Percentiles rank a stretch among this genome's conserved stretches.
Evolutionary conservation across 1,140 invertebrate genomes (phyloP).

Genomic region (Drosophila lowei): DNA sequence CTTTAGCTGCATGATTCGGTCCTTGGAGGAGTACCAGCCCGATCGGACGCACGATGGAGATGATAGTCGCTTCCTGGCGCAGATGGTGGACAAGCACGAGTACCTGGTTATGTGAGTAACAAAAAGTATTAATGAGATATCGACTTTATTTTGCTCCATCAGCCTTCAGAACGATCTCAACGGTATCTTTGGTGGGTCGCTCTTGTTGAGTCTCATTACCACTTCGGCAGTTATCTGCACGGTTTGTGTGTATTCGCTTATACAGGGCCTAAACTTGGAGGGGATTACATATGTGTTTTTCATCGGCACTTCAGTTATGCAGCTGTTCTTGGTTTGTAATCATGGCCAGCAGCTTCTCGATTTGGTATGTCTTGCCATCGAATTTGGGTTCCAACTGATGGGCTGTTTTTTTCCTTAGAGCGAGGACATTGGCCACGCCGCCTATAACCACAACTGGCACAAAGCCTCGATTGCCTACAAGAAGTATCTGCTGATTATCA

Average conservation of each 20-base stretch:
- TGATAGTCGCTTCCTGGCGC: conserved; percentile 40
- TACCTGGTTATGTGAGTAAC: conserved; percentile 41
- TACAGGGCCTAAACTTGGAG: conserved; percentile 49
- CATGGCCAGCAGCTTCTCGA: conserved; percentile 49
- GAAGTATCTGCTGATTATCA: conserved; percentile 51
- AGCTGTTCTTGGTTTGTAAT: conserved; percentile 57
- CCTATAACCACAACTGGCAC: conserved; percentile 55
- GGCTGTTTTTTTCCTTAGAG: conserved; percentile 15
- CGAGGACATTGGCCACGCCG: conserved; percentile 24
- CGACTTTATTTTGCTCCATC: not conserved
- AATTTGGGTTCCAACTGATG: not conserved
- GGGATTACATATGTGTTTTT: conserved; percentile 47
- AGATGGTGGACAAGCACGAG: conserved; percentile 52
- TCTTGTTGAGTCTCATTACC: conserved; percentile 51
- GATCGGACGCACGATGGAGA: conserved; percentile 3
- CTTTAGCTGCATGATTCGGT: conserved; percentile 40
- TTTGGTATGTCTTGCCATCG: conserved; percentile 9
- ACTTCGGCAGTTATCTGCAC: conserved; percentile 52
- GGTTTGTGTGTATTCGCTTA: conserved; percentile 39
- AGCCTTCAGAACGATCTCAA: conserved; percentile 50
- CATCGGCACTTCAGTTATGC: conserved; percentile 34
- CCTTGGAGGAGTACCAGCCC: conserved; percentile 38
- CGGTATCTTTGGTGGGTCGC: conserved; percentile 35
- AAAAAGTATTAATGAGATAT: not conserved
- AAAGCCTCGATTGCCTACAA: conserved; percentile 57